Percentiles rank a stretch among this genome's conserved stretches.
phyloP scores from a whole-genome alignment of 1,140 invertebrate genomes.

The Tetramorium parvispinum region DNA sequence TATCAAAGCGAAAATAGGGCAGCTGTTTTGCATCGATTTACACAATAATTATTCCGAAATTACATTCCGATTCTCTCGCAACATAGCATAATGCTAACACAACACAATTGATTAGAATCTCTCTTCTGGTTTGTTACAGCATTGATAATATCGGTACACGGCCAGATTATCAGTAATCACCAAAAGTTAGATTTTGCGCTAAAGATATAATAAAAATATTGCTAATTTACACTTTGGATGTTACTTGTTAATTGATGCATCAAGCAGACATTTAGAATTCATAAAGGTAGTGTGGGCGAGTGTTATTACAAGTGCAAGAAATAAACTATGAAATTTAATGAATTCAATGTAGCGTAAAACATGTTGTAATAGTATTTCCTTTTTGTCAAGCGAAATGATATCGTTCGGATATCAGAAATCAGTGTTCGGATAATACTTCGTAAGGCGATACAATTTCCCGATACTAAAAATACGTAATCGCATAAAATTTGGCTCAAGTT shows the following conservation, averaged over 20 bases:
- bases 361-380: conserved; percentile 9
- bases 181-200: background rate
- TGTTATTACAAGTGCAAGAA: background rate
- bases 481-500: conserved; percentile 22
- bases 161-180: too few relatives aligned
- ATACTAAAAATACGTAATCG: background rate
- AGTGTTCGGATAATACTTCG: conserved; percentile 1
- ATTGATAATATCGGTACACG: background rate
- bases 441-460: background rate
- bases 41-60: conserved; percentile 43
- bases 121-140: background rate
- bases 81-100: conserved; percentile 17
- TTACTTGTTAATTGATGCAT: background rate
- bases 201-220: conserved; percentile 13
- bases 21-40: conserved; percentile 30
- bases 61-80: conserved; percentile 23
- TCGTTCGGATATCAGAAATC: conserved; percentile 4
- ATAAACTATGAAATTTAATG: background rate
- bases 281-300: conserved; percentile 2
- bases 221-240: background rate
- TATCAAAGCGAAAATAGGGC: conserved; percentile 30
- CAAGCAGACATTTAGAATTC: background rate
- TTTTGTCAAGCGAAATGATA: background rate
- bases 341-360: conserved; percentile 23
- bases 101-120: conserved; percentile 1